Conservation (phyloP, 2,888 invertebrate species). For the Cheilosia vulpina region DNA sequence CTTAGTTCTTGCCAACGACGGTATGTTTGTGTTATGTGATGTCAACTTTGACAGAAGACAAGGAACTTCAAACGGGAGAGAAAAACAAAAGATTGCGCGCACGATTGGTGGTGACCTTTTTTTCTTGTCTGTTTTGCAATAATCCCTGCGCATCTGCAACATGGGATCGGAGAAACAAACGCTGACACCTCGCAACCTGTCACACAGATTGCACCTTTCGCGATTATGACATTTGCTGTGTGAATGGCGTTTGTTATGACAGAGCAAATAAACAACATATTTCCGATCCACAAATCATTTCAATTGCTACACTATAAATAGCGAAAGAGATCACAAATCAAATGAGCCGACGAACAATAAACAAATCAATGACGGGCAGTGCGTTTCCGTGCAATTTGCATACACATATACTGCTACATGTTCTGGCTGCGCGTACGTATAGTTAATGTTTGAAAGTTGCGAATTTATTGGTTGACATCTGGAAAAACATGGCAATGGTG, state of each 20-base stretch:
- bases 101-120: slow-evolving; percentile 52
- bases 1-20: slow-evolving; percentile 39
- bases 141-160: background rate
- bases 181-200: slow-evolving; percentile 68
- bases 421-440: background rate
- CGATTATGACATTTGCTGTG: slow-evolving; percentile 66
- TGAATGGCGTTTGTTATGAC: slow-evolving; percentile 28
- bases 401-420: background rate
- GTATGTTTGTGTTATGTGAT: slow-evolving; percentile 33
- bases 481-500: slow-evolving; percentile 51
- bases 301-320: slow-evolving; percentile 29
- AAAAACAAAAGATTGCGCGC: slow-evolving; percentile 45
- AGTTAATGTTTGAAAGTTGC: slow-evolving; percentile 24
- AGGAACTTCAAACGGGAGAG: background rate
- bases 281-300: slow-evolving; percentile 17
- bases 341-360: slow-evolving; percentile 41
- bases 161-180: slow-evolving; percentile 41
- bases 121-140: slow-evolving; percentile 19
- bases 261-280: slow-evolving; percentile 20
- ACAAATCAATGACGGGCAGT: slow-evolving; percentile 35
- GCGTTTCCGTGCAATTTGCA: slow-evolving; percentile 58
- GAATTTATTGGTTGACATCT: slow-evolving; percentile 64
- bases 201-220: slow-evolving; percentile 70
- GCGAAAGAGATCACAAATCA: slow-evolving; percentile 42
- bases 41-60: slow-evolving; percentile 52